Evolutionary conservation across 2,113 vertebrate genomes (phyloP).

Genomic region (Urocitellus parryii): DNA sequence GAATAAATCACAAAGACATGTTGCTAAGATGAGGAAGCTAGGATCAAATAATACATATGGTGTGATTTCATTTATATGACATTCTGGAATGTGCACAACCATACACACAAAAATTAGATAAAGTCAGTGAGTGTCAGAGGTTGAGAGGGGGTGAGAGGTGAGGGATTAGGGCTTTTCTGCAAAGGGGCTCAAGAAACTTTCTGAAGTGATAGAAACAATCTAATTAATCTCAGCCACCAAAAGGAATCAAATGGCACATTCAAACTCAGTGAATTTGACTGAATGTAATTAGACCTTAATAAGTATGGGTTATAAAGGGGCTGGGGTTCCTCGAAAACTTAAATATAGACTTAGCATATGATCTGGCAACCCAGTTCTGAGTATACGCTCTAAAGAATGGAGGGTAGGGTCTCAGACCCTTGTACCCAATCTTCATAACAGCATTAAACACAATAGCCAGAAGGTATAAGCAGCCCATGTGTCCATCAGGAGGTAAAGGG

Average conservation of each 20-base stretch:
- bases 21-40: not conserved
- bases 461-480: too few species aligned
- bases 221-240: not conserved
- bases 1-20: not conserved
- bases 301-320: not conserved
- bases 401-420: not conserved
- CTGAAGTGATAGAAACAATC: not conserved
- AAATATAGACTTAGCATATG: not conserved
- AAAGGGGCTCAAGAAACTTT: not conserved
- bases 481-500: not conserved
- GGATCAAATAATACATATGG: too few species aligned
- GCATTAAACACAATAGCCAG: not conserved
- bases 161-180: not conserved
- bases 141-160: not conserved
- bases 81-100: not conserved
- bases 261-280: not conserved
- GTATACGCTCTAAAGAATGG: not conserved
- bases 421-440: not conserved
- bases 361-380: not conserved
- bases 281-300: not conserved
- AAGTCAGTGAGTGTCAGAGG: not conserved
- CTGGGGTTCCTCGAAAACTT: not conserved
- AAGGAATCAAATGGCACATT: too few species aligned
- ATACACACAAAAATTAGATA: not conserved
- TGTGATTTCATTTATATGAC: too few species aligned